These are phyloP conservation scores for Mobula birostris DNA, from an alignment of 2,113 vertebrate genomes.

Conservation along the genomic window DNA sequence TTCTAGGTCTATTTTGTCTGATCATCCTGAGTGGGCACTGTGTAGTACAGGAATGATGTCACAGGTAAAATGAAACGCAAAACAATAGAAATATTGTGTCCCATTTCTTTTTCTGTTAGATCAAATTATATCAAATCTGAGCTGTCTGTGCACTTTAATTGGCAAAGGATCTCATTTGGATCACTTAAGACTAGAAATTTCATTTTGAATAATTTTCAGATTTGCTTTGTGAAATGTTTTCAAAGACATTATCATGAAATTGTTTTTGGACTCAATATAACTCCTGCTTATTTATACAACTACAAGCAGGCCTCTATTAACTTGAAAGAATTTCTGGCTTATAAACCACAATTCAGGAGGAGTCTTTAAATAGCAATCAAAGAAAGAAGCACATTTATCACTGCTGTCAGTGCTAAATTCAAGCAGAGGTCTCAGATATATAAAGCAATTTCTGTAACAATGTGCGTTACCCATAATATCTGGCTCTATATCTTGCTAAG, in stretches of 20 bases:
- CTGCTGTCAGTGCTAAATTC: background rate
- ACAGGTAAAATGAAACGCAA: background rate
- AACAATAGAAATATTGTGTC: background rate
- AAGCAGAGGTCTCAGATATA: background rate
- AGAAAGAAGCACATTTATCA: background rate
- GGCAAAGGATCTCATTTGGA: background rate
- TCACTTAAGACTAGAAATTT: background rate
- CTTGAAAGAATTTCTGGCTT: conserved; percentile 10
- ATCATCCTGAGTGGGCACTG: background rate
- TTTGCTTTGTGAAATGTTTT: background rate
- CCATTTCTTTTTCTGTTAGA: background rate
- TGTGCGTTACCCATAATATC: background rate
- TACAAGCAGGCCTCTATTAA: background rate
- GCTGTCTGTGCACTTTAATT: background rate
- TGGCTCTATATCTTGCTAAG: background rate
- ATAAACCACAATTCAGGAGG: background rate
- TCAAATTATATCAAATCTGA: background rate
- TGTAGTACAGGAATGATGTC: background rate
- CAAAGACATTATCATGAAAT: background rate
- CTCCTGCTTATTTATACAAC: background rate
- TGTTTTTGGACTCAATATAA: background rate
- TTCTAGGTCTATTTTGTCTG: background rate
- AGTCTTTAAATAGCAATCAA: background rate
- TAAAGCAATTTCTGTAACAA: background rate
- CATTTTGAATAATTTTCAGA: background rate